Evolutionary conservation across 2,888 invertebrate species (phyloP).

Genomic region (Phengaris arion): DNA sequence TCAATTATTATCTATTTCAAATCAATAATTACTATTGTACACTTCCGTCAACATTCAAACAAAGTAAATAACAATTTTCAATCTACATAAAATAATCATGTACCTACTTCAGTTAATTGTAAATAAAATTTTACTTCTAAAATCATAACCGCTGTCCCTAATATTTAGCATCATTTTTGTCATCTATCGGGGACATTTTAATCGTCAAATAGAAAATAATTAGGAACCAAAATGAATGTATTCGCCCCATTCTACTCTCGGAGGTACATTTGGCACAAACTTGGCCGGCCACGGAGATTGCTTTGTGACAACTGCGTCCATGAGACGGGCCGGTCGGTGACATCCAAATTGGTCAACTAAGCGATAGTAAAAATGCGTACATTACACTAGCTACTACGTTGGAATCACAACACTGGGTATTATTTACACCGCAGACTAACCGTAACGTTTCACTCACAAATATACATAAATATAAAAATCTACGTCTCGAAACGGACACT

Average conservation of each 20-base stretch:
- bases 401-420: conserved; percentile 69
- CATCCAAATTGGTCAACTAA: conserved; percentile 3
- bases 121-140: conserved; percentile 16
- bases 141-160: not conserved
- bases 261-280: not conserved
- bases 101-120: not conserved
- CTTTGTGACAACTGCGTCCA: too few relatives aligned
- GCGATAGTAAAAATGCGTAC: conserved; percentile 31
- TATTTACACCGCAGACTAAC: conserved; percentile 58
- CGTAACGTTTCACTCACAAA: conserved; percentile 57
- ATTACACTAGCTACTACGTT: conserved; percentile 35
- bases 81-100: not conserved
- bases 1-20: conserved; percentile 5
- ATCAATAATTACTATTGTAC: not conserved
- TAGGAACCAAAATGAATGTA: not conserved
- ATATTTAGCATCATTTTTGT: not conserved
- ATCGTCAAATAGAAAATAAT: not conserved
- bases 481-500: conserved; percentile 44
- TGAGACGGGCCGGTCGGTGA: not conserved
- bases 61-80: not conserved
- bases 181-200: not conserved
- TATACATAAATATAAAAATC: conserved; percentile 68
- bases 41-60: not conserved
- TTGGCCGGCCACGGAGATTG: not conserved
- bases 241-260: not conserved